Evolutionary conservation across 1,140 invertebrate genomes (phyloP), one percentile per base, ranked within the genome.

Genomic region (Philopotamus ludificatus): DNA sequence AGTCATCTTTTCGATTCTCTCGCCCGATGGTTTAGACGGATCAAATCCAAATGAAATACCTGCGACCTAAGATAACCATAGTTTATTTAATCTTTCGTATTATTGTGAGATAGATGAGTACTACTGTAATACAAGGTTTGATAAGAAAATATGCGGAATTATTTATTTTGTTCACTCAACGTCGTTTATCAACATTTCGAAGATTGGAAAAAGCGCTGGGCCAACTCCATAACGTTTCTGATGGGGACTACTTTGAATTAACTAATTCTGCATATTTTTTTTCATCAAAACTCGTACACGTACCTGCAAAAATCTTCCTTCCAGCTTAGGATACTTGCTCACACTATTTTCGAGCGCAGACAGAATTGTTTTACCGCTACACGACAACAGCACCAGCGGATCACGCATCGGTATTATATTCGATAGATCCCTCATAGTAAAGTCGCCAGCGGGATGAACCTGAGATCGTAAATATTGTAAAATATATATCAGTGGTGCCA

Each of bases 21-120:
- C 71, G 0, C 90, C 90, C 0, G 86, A 77, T 3, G 87, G 85
- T 74, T 86, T 84, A 1, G 80, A 78, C 0, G 93, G 91, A 79
- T 95, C 87, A 79, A 95, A 95, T 1, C 87, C 89, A 79, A 95
- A 96, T 63, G 83, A 85, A 2, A 95, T 77, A 25, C 93, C 93
- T 0, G 91, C 84, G 2, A 91, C 87, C 82, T 93, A 22, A n/a
- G n/a, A n/a, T n/a, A n/a, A n/a, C n/a, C n/a, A n/a, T n/a, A n/a
- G n/a, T n/a, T n/a, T n/a, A n/a, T n/a, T 86, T 1, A 87, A 87
- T n/a, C n/a, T n/a, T n/a, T n/a, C n/a, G n/a, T n/a, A n/a, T n/a
- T n/a, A n/a, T n/a, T n/a, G n/a, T n/a, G n/a, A n/a, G n/a, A n/a
- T n/a, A n/a, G n/a, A n/a, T n/a, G n/a, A n/a, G n/a, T n/a, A n/a